Evolutionary conservation across 64 coral and sea anemone species (phyloP).

Genomic region (Montipora foliosa): DNA sequence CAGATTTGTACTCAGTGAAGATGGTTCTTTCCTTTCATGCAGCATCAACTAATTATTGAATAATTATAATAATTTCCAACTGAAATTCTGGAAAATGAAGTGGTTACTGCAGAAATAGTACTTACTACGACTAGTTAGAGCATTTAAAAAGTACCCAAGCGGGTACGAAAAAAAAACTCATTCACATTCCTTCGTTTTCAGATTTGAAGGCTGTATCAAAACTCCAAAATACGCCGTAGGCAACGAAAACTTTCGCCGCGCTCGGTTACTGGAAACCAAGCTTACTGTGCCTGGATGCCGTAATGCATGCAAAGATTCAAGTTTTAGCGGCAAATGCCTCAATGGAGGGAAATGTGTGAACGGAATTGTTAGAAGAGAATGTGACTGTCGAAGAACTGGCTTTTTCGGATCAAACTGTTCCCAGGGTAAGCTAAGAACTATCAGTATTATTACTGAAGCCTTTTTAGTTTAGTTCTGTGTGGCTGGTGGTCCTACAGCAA

Average conservation of each 20-base stretch:
- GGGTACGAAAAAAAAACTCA: background rate
- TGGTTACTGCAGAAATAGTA: too few species aligned
- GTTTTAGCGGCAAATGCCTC: conserved; percentile 45
- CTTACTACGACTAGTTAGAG: too few species aligned
- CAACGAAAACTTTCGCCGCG: conserved; percentile 38
- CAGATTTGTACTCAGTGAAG: too few species aligned
- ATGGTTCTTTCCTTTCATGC: too few species aligned
- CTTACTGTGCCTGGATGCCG: conserved; percentile 41
- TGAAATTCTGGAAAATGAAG: too few species aligned
- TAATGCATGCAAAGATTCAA: conserved; percentile 43
- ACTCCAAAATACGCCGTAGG: conserved; percentile 57
- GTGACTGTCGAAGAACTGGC: conserved; percentile 79
- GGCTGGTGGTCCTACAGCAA: too few species aligned
- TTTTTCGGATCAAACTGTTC: conserved; percentile 68
- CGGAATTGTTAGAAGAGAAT: conserved; percentile 53
- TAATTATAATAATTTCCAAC: too few species aligned
- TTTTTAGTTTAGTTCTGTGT: too few species aligned
- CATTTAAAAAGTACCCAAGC: too few species aligned
- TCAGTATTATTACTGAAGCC: background rate
- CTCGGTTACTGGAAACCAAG: background rate
- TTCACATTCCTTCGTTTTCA: conserved; percentile 1
- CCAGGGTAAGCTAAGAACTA: background rate
- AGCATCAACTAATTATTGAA: too few species aligned
- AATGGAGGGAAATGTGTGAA: conserved; percentile 85
- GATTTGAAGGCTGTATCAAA: conserved; percentile 82